A percentile compares a stretch with the other conserved stretches of the same genome.
phyloP scores from a whole-genome alignment of 2,113 vertebrate species.

The Oncorhynchus keta region DNA sequence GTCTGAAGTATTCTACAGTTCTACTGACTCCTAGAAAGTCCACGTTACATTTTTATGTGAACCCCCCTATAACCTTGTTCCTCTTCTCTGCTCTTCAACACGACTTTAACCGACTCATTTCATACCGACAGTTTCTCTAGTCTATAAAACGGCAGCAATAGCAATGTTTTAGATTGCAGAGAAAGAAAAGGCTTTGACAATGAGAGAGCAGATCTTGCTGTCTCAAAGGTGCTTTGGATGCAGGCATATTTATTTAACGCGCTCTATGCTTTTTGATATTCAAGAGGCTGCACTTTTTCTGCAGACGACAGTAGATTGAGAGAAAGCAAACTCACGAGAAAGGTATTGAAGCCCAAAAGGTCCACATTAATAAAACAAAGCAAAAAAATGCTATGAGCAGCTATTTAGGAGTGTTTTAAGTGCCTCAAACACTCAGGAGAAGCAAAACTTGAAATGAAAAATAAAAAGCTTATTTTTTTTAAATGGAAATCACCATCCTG shows the following conservation, averaged over 20 bases:
- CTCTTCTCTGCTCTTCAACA: neutral
- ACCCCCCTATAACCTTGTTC: neutral
- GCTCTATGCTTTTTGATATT: too few relatives aligned
- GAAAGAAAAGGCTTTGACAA: neutral
- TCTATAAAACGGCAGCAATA: neutral
- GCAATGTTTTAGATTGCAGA: neutral
- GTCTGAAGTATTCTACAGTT: neutral
- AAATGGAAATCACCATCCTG: neutral
- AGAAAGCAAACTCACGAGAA: conserved; percentile 35
- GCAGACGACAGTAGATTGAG: conserved; percentile 30
- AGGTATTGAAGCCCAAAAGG: conserved; percentile 1
- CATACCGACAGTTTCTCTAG: neutral
- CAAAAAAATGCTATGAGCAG: neutral
- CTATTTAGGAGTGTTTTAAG: conserved; percentile 1
- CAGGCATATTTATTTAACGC: neutral
- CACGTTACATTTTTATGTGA: neutral
- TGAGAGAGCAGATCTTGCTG: neutral
- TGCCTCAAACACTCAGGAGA: neutral
- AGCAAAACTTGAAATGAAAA: neutral
- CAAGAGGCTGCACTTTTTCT: conserved; percentile 21
- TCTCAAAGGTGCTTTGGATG: conserved; percentile 1
- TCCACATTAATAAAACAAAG: conserved; percentile 34
- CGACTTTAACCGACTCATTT: neutral
- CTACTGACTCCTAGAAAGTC: neutral
- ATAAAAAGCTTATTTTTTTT: neutral